Evolutionary conservation across 2,113 vertebrate genomes (phyloP).

Genomic region (Polypterus bichir): DNA sequence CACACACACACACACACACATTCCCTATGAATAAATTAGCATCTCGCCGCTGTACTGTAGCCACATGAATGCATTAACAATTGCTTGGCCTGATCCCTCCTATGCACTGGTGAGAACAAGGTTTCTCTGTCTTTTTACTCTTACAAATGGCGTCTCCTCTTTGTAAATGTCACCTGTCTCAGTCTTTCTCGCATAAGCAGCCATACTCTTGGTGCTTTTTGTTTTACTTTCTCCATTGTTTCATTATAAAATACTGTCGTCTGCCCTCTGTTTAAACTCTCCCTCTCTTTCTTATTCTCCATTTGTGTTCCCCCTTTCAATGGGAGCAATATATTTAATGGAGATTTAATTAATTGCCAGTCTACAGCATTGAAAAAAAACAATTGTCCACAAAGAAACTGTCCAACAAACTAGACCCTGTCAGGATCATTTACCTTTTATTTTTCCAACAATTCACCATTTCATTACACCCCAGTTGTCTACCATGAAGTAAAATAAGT

Average conservation of each 20-base stretch:
- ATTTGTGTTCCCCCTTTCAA: slow-evolving; percentile 24
- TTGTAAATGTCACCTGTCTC: slow-evolving; percentile 5
- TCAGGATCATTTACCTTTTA: slow-evolving; percentile 1
- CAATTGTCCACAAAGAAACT: too few species aligned
- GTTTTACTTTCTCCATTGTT: slow-evolving; percentile 11
- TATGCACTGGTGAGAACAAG: slow-evolving; percentile 5
- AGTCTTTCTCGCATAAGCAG: slow-evolving; percentile 2
- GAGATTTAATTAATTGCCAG: slow-evolving; percentile 28
- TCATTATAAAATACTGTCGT: slow-evolving; percentile 21
- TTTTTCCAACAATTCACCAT: too few species aligned
- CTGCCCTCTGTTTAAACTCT: slow-evolving; percentile 27
- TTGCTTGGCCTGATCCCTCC: slow-evolving; percentile 8
- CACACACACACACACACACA: background rate
- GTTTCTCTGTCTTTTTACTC: background rate
- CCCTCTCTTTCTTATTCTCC: slow-evolving; percentile 24
- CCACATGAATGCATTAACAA: slow-evolving; percentile 12
- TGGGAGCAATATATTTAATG: slow-evolving; percentile 26
- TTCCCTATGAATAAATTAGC: slow-evolving; percentile 18
- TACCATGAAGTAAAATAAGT: too few species aligned
- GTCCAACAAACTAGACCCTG: background rate
- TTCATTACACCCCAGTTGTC: too few species aligned
- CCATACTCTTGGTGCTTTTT: slow-evolving; percentile 9
- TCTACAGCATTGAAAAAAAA: background rate
- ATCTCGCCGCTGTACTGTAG: slow-evolving; percentile 7
- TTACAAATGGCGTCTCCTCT: slow-evolving; percentile 10